These are phyloP conservation scores for Megathymus violae DNA, from an alignment of 1,140 invertebrate genomes.

Conservation along the genomic window DNA sequence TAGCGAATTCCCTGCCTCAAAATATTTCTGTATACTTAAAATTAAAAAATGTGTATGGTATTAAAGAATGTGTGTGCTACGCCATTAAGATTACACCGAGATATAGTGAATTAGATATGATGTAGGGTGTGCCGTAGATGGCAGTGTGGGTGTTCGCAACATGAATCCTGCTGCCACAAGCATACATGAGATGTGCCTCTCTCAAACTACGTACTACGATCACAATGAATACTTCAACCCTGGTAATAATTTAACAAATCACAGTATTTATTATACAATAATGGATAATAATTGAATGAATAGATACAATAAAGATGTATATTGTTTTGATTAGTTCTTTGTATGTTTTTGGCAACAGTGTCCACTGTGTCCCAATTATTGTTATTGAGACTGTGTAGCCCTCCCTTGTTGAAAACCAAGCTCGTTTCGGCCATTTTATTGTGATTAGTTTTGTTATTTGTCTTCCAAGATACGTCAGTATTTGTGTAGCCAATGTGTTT, in stretches of 20 bases:
- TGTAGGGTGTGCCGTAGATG: not conserved
- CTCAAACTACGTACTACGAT: not conserved
- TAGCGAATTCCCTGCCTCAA: not conserved
- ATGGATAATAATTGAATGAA: not conserved
- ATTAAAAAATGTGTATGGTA: too few species aligned
- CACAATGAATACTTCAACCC: not conserved
- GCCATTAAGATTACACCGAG: not conserved
- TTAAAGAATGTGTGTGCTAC: not conserved
- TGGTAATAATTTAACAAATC: not conserved
- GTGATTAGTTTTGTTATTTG: conserved; percentile 59
- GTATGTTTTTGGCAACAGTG: conserved; percentile 36
- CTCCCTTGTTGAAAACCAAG: conserved; percentile 43
- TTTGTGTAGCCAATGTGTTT: conserved; percentile 48
- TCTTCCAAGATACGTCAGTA: conserved; percentile 76
- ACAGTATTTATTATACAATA: conserved; percentile 2
- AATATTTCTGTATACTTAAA: not conserved
- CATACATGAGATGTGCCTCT: not conserved
- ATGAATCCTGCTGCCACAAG: too few species aligned
- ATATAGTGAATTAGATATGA: not conserved
- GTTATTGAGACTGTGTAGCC: conserved; percentile 62
- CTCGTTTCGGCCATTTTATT: conserved; percentile 36
- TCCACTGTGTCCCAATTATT: conserved; percentile 27
- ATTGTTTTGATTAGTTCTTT: not conserved
- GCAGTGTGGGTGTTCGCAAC: too few species aligned
- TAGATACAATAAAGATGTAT: not conserved